Evolutionary conservation across 2,113 vertebrate species (phyloP), one percentile per base, ranked within the genome.

Genomic region (Holacanthus passer): DNA sequence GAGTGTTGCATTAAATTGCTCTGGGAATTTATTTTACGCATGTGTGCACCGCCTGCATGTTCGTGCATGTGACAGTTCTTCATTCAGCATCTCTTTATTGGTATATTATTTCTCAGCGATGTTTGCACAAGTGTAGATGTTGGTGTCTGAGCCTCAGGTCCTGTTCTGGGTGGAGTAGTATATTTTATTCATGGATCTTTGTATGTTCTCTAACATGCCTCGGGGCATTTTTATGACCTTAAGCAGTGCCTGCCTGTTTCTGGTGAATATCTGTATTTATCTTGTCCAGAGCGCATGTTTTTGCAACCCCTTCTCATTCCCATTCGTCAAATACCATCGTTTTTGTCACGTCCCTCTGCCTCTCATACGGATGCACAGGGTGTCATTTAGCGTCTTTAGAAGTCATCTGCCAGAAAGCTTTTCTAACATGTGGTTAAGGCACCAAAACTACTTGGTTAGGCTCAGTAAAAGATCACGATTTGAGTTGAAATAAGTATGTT

Each of bases 151-250:
- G 56, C 66, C 77, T 77, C 60, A 45, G 74, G 82, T 79, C 63
- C 43, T 53, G 63, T 67, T 85, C 27, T 66, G 69, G 86, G 63
- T 47, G 43, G 35, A 63, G 24, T 4, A 5, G n/a, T 52, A 82
- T 88, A 77, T 91, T 89, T 90, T 89, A 86, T 91, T 88, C 56
- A 88, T 83, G 48, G 62, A 17, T 73, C 55, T 78, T 79, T 85
- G 58, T 77, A 77, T 87, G 82, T 84, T 82, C 22, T 73, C 62
- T 16, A 76, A 78, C 81, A 73, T 56, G 71, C 91, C 86, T 74
- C n/a, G 0, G 56, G 80, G 78, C 60, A 41, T 71, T 88, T 70
- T 62, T 62, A 82, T 77, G 74, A 85, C 82, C 74, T 73, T 45
- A 83, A 83, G 50, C 81, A 16, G 14, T 59, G 52, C 27, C 66